phyloP scores from a whole-genome alignment of 2,113 vertebrate genomes.

The Melanotaenia duboulayi region DNA sequence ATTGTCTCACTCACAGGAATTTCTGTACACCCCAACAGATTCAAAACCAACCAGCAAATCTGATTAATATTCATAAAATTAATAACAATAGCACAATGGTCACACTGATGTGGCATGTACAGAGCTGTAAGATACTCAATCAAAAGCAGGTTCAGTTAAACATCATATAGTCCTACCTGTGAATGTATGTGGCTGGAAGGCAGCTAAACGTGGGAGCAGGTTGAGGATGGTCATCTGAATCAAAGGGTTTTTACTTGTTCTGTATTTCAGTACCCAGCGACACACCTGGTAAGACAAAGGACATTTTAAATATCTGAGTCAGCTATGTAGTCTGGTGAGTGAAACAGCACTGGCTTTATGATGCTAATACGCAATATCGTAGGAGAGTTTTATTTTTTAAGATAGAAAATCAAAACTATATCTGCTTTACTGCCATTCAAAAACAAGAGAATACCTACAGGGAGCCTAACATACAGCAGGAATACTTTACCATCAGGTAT shows the following conservation, averaged over 20 bases:
- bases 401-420: neutral
- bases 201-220: constrained; percentile 92
- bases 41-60: neutral
- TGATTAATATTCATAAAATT: neutral
- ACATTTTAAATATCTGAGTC: constrained; percentile 14
- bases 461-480: too few species aligned
- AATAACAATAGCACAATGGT: neutral
- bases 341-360: neutral
- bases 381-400: neutral
- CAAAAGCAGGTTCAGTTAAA: neutral
- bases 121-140: neutral
- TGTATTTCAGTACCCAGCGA: constrained; percentile 97
- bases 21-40: neutral
- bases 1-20: neutral
- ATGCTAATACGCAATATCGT: neutral
- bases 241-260: constrained; percentile 94
- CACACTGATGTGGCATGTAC: neutral
- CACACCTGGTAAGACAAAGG: constrained; percentile 86
- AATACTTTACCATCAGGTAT: too few species aligned
- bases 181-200: constrained; percentile 93
- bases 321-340: neutral
- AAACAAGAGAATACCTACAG: neutral
- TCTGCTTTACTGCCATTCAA: neutral
- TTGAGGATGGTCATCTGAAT: constrained; percentile 98
- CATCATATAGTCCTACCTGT: constrained; percentile 84